These are phyloP conservation scores for Cyanoderma ruficeps DNA, from an alignment of 2,113 vertebrate species.

Conservation along the genomic window DNA sequence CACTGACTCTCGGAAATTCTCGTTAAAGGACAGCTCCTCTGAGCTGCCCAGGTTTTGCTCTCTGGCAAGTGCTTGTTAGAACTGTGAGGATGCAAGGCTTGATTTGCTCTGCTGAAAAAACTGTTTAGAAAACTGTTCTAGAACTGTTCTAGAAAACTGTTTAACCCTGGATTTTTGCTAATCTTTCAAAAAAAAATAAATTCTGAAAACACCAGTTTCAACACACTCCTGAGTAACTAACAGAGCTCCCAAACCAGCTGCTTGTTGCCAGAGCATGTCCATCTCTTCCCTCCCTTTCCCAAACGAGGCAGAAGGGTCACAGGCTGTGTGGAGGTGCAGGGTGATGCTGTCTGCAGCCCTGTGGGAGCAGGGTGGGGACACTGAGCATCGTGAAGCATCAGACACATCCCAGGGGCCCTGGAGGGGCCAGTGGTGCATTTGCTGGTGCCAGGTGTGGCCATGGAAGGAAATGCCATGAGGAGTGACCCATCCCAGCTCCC, in stretches of 20 bases:
- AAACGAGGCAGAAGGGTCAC: not conserved
- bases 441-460: not conserved
- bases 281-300: not conserved
- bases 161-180: not conserved
- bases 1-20: not conserved
- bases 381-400: fast-evolving
- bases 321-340: not conserved
- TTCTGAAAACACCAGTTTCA: not conserved
- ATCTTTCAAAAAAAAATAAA: not conserved
- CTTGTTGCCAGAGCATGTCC: not conserved
- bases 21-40: not conserved
- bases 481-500: not conserved
- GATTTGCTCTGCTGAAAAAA: not conserved
- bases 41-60: not conserved
- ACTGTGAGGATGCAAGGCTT: not conserved
- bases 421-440: not conserved
- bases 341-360: not conserved
- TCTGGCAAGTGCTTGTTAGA: not conserved
- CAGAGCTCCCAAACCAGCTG: not conserved
- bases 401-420: not conserved
- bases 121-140: too few species aligned
- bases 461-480: fast-evolving
- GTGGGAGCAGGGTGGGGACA: fast-evolving
- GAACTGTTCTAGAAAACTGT: not conserved
- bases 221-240: not conserved